A percentile compares a stretch with the other conserved stretches of the same genome.
These are phyloP conservation scores for Cepaea nemoralis DNA, from an alignment of 1,140 invertebrate genomes.

Conservation along the genomic window DNA sequence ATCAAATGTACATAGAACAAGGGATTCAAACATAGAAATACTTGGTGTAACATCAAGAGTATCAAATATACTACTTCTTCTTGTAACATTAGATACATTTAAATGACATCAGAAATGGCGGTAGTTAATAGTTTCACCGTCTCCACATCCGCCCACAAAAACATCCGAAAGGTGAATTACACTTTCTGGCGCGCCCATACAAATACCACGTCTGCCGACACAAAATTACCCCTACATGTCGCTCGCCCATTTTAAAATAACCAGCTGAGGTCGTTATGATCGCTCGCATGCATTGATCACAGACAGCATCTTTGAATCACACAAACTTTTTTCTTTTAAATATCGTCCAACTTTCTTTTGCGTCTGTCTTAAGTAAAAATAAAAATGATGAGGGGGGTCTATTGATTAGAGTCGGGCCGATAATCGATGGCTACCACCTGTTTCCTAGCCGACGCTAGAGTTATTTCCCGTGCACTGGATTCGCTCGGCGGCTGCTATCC, in stretches of 20 bases:
- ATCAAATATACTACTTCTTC: too few relatives aligned
- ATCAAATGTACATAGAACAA: too few relatives aligned
- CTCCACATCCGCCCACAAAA: too few relatives aligned
- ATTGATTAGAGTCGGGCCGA: constrained; percentile 24
- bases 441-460: constrained; percentile 22
- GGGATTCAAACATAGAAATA: too few relatives aligned
- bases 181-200: too few relatives aligned
- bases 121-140: too few relatives aligned
- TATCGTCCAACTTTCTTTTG: neutral
- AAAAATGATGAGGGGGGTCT: neutral
- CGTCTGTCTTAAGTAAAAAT: neutral
- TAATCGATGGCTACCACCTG: constrained; percentile 35
- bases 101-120: too few relatives aligned
- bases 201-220: neutral
- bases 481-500: neutral
- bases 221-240: neutral
- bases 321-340: neutral
- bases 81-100: too few relatives aligned
- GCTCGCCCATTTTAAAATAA: neutral
- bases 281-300: neutral
- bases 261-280: neutral
- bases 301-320: constrained; percentile 6
- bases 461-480: constrained; percentile 31
- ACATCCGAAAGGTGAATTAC: too few relatives aligned
- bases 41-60: too few relatives aligned